Evolutionary conservation across 1,140 invertebrate species (phyloP).

Genomic region (Rhopalosiphum maidis): DNA sequence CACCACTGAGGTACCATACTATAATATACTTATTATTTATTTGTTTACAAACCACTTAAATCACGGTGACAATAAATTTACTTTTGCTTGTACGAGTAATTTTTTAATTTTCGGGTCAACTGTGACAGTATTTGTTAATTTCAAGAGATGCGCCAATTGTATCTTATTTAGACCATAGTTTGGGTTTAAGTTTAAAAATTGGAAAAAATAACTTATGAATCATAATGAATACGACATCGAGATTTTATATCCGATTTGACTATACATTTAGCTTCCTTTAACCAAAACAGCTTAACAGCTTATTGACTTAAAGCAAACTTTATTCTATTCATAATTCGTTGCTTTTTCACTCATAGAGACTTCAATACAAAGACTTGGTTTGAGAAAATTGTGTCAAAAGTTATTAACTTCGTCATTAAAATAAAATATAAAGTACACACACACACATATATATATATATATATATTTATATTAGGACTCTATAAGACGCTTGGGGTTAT

Average conservation of each 20-base stretch:
- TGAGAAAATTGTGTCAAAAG: neutral
- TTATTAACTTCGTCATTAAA: neutral
- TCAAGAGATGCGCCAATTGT: neutral
- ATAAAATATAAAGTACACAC: neutral
- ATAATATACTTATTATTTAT: neutral
- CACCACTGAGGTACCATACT: neutral
- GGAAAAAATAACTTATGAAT: neutral
- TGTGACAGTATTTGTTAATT: neutral
- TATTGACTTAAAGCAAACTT: neutral
- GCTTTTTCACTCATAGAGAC: neutral
- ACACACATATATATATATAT: no score
- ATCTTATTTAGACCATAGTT: neutral
- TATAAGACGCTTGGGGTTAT: neutral
- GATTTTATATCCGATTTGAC: neutral
- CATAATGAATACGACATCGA: neutral
- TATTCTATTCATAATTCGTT: neutral
- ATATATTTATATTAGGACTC: no score
- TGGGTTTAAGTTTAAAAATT: neutral
- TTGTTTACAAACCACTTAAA: neutral
- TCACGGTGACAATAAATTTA: neutral
- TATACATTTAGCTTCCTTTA: neutral
- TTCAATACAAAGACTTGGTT: neutral
- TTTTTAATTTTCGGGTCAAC: neutral
- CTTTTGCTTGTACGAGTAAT: neutral
- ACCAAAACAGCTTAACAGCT: neutral